Base-by-base conservation (phyloP, 2,113 vertebrate species). In the Sakesphorus luctuosus region DNA sequence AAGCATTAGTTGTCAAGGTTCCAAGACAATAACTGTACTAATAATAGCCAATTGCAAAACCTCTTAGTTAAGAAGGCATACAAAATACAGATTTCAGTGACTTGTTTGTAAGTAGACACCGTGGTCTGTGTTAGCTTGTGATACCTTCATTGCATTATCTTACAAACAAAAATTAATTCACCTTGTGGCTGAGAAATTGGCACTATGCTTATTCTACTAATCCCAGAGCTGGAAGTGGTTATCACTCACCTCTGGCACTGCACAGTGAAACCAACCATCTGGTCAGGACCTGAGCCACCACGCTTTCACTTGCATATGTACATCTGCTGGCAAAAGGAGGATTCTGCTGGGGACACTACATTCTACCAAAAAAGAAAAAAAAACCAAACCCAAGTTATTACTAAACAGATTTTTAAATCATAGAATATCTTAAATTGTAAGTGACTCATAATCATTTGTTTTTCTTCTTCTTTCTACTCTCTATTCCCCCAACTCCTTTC, bases 161-260 rank as follows among this genome's bases (percentile, higher is more conserved):
- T 55, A 73, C 36, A 69, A 31, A 52, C 23, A n/a, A 69, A 68
- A 44, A 59, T 9, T 10, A 31, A 77, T 69, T 69, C 18, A 25
- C 5, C 24, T 17, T 25, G 31, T 44, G 38, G n/a, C 67, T 66
- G 28, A 89, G 50, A 24, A 89, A 67, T 0, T 25, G 49, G 50
- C 21, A 7, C 58, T 33, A 4, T 8, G 35, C 35, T 63, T 29
- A 36, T 23, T 36, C 33, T 33, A 14, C 44, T 72, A 33, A 62
- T 17, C 66, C 58, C 0, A 0, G 38, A 76, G 62, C 74, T 78
- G 65, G 35, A 38, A 52, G 40, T 2, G 26, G 6, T 68, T 47
- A 87, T 44, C 0, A 0, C 66, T 68, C 20, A 3, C 26, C 71
- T 63, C 56, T 26, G 47, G n/a, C 72, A 49, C 40, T 31, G 59